Evolutionary conservation across 2,888 invertebrate genomes (phyloP), one percentile per base, ranked within the genome.

Genomic region (Troglohyphantes excavatus): DNA sequence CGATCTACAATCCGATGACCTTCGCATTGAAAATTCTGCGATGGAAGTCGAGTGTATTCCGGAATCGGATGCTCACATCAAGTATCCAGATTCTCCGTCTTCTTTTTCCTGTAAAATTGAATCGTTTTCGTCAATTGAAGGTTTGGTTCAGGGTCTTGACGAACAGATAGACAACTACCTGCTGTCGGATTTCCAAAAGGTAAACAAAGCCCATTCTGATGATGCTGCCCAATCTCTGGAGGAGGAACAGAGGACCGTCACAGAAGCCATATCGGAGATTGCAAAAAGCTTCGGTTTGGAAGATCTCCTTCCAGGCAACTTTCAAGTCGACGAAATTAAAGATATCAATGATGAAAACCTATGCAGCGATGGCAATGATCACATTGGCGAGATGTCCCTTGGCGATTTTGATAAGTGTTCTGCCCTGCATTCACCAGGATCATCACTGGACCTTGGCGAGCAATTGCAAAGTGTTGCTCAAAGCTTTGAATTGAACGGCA

Each of bases 251-350:
- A 90, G 72, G 59, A 85, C 27, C 7, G 73, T 90, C 3, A 85
- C 75, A 5, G 90, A 90, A 79, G 63, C 82, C 13, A 90, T 90
- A 23, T 90, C 85, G 7, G 90, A 46, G 2, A 90, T 90, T 43
- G 90, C 90, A 0, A 84, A 90, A 29, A 90, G 85, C 29, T 85
- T 90, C 39, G 85, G 81, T 39, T 33, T 90, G n/a, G 90, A 90
- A 67, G 81, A 90, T 59, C 67, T 90, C 2, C 21, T 90, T 7
- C 90, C 90, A 23, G 90, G 73, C 27, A 90, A 59, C 39, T 90
- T 85, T 59, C 90, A 90, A 59, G 76, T 63, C 6, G 84, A 81
- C 23, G 73, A 76, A 29, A 83, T 21, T 13, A 88, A 88, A 82
- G 88, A 84, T 67, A 68, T 82, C 1, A 26, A 26, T 26, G 23